phyloP scores from a whole-genome alignment of 2,113 vertebrate species.

The Leiothrix lutea region DNA sequence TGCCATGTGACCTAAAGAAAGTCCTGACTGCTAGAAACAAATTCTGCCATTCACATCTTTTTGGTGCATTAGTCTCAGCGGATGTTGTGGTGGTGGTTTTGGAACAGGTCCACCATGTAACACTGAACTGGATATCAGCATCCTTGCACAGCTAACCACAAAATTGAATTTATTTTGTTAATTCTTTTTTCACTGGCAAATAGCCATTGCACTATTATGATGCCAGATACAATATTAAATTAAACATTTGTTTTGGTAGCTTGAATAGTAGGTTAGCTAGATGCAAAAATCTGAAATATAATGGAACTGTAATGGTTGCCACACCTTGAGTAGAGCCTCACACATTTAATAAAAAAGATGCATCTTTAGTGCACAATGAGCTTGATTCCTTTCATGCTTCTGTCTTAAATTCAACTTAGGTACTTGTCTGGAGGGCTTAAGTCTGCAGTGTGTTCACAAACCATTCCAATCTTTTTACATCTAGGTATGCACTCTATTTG shows the following conservation, averaged over 20 bases:
- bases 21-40: not conserved
- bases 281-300: not conserved
- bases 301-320: not conserved
- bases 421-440: not conserved
- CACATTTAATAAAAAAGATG: not conserved
- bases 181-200: not conserved
- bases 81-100: not conserved
- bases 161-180: not conserved
- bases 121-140: not conserved
- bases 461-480: not conserved
- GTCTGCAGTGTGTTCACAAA: not conserved
- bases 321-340: not conserved
- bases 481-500: not conserved
- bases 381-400: not conserved
- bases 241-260: not conserved
- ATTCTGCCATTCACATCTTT: not conserved
- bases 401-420: not conserved
- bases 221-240: not conserved
- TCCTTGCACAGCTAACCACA: not conserved
- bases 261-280: not conserved
- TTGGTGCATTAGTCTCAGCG: not conserved
- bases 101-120: not conserved
- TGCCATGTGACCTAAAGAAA: not conserved
- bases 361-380: accelerated
- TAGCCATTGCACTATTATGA: not conserved